A percentile compares a stretch with the other conserved stretches of the same genome.
Evolutionary conservation across 2,888 invertebrate species (phyloP).

Genomic region (Drosophila lacicola): DNA sequence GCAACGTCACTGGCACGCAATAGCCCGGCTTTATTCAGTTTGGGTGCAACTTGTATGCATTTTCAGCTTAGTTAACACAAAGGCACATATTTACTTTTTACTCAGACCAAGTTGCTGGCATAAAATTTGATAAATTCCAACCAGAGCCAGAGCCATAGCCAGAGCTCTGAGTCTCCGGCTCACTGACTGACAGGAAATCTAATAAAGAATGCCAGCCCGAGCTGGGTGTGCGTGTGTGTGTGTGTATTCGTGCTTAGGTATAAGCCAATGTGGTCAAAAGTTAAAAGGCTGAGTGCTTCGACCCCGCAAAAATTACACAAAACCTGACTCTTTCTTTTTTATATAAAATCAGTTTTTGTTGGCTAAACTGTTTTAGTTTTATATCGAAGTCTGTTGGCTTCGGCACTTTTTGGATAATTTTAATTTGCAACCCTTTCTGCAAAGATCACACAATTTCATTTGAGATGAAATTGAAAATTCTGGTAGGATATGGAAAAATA

Average conservation of each 20-base stretch:
- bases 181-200: conserved; percentile 60
- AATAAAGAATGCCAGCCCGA: conserved; percentile 57
- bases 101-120: conserved; percentile 61
- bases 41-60: conserved; percentile 45
- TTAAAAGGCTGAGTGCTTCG: conserved; percentile 55
- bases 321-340: conserved; percentile 1
- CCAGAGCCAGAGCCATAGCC: conserved; percentile 12
- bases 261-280: conserved; percentile 56
- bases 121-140: conserved; percentile 71
- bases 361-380: conserved; percentile 46
- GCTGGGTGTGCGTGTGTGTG: conserved; percentile 6
- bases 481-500: conserved; percentile 16
- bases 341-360: conserved; percentile 34
- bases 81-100: conserved; percentile 69
- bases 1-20: conserved; percentile 55
- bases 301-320: conserved; percentile 22
- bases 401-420: conserved; percentile 33
- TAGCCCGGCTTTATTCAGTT: conserved; percentile 5
- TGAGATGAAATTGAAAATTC: conserved; percentile 33
- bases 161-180: conserved; percentile 20
- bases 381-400: conserved; percentile 19
- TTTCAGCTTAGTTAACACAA: conserved; percentile 76
- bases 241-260: conserved; percentile 34
- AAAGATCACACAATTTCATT: conserved; percentile 27
- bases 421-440: conserved; percentile 8